Percentiles rank a stretch among this genome's conserved stretches.
Conservation (phyloP, 2,797 vertebrate genomes). For the Streptopelia turtur region DNA sequence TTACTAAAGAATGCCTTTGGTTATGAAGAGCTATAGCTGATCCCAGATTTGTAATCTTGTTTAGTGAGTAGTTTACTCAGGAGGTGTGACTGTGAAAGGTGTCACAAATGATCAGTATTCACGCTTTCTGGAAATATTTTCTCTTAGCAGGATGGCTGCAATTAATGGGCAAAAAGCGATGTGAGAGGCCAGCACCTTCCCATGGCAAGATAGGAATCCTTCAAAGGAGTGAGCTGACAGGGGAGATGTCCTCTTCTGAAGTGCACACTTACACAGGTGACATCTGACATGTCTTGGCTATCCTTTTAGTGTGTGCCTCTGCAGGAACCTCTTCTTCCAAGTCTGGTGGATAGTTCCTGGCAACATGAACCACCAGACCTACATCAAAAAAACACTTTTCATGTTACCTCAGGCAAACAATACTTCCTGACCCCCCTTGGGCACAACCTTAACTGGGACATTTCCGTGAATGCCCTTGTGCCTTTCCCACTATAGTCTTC, state of each 20-base stretch:
- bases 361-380: not conserved
- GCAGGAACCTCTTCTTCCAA: not conserved
- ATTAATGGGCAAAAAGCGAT: not conserved
- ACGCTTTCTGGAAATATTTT: not conserved
- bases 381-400: not conserved
- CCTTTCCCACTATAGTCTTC: not conserved
- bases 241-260: not conserved
- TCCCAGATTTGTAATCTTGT: not conserved
- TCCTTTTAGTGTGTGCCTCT: not conserved
- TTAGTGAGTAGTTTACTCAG: not conserved
- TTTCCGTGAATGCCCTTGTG: not conserved
- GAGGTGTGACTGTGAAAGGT: not conserved
- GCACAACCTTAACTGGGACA: not conserved
- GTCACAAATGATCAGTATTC: not conserved
- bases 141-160: not conserved
- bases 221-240: not conserved
- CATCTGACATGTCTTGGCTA: rapidly evolving
- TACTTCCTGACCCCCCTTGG: not conserved
- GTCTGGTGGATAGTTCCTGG: not conserved
- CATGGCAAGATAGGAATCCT: not conserved
- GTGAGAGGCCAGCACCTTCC: not conserved
- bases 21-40: conserved; percentile 25
- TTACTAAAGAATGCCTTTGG: not conserved
- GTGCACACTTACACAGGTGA: rapidly evolving
- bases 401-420: not conserved